Conservation (phyloP, 1,140 invertebrate species). For the Drosophila littoralis region DNA sequence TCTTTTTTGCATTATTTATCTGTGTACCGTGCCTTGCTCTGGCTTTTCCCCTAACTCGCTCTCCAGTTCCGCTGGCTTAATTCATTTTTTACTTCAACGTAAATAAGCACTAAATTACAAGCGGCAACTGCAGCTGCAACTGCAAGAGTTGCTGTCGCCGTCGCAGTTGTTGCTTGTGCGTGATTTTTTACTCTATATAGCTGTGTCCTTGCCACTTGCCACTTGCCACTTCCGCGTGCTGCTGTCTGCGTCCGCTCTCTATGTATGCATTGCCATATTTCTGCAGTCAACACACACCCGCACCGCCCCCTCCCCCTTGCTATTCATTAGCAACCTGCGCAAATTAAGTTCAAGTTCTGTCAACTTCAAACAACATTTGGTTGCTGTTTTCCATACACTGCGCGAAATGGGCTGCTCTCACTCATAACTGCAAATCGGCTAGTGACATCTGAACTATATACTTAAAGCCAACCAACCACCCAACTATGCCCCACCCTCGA, state of each 20-base stretch:
- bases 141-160: conserved; percentile 13
- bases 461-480: conserved; percentile 23
- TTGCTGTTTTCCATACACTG: conserved; percentile 43
- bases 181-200: conserved; percentile 25
- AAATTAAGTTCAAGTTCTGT: conserved; percentile 37
- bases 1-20: conserved; percentile 60
- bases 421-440: conserved; percentile 71
- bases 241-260: conserved; percentile 10
- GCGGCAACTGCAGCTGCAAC: conserved; percentile 33
- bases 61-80: conserved; percentile 59
- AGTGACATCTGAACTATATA: conserved; percentile 54
- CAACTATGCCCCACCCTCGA: not conserved
- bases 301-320: not conserved
- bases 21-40: conserved; percentile 47
- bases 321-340: conserved; percentile 25
- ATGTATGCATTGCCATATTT: conserved; percentile 55
- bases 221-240: conserved; percentile 22
- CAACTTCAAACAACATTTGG: conserved; percentile 29
- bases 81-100: conserved; percentile 80
- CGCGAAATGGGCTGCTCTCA: conserved; percentile 25
- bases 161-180: conserved; percentile 25
- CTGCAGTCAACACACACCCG: conserved; percentile 13
- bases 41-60: conserved; percentile 13
- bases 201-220: conserved; percentile 10
- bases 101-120: conserved; percentile 81